These are phyloP conservation scores for Nixonia krombeini DNA, from an alignment of 1,140 invertebrate species.

Conservation along the genomic window DNA sequence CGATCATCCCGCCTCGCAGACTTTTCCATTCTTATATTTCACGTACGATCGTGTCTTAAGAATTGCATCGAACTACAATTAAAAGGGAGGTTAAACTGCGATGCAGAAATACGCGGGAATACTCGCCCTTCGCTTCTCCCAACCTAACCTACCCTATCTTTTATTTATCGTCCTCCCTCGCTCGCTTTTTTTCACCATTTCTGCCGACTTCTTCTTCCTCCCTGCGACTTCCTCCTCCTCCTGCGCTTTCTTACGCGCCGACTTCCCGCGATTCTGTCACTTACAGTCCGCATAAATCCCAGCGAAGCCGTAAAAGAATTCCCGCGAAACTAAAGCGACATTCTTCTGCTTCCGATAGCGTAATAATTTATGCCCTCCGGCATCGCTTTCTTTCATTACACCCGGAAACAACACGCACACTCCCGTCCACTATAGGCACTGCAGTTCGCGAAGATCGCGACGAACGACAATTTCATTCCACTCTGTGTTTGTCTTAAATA, in stretches of 20 bases:
- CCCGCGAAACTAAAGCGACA: constrained; percentile 49
- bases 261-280: constrained; percentile 57
- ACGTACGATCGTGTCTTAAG: too few species aligned
- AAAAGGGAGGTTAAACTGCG: too few species aligned
- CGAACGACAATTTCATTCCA: constrained; percentile 30
- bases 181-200: not conserved
- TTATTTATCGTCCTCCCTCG: constrained; percentile 44
- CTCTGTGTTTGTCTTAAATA: constrained; percentile 16
- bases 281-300: constrained; percentile 64
- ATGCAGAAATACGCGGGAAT: too few species aligned
- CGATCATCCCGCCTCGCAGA: too few species aligned
- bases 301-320: constrained; percentile 51
- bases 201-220: constrained; percentile 6
- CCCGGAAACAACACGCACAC: constrained; percentile 36
- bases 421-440: constrained; percentile 18
- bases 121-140: not conserved
- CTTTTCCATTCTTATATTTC: too few species aligned
- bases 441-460: constrained; percentile 22
- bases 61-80: too few species aligned
- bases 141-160: constrained; percentile 31
- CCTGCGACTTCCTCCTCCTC: constrained; percentile 9
- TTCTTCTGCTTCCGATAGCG: constrained; percentile 56
- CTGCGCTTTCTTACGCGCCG: constrained; percentile 21
- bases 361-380: constrained; percentile 54
- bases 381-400: constrained; percentile 33